Percentiles rank a stretch among this genome's conserved stretches.
Conservation (phyloP, 1,140 invertebrate genomes). For the Bilobella aurantiaca region DNA sequence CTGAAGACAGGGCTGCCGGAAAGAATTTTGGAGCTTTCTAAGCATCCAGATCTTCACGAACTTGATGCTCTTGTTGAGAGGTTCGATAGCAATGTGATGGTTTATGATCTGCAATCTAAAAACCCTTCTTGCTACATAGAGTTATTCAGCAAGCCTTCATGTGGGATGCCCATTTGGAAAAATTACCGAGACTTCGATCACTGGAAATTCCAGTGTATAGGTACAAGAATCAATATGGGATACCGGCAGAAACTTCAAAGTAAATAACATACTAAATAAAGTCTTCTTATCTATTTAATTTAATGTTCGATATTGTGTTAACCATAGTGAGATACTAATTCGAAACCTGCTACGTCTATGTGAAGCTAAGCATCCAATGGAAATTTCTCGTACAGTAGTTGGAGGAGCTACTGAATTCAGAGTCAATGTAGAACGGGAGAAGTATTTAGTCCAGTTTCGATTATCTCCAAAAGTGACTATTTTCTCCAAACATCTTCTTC, state of each 20-base stretch:
- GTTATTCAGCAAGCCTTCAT: slow-evolving; percentile 58
- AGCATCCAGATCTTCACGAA: slow-evolving; percentile 37
- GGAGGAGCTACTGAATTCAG: slow-evolving; percentile 34
- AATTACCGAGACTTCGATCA: slow-evolving; percentile 60
- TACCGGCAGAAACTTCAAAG: slow-evolving; percentile 57
- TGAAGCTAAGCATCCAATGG: slow-evolving; percentile 48
- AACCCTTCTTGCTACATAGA: slow-evolving; percentile 29
- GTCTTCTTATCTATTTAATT: slow-evolving; percentile 4
- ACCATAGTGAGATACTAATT: slow-evolving; percentile 55
- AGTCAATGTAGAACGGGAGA: slow-evolving; percentile 48
- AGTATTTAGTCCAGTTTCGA: slow-evolving; percentile 53
- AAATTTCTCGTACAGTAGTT: slow-evolving; percentile 37
- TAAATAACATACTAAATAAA: slow-evolving; percentile 43
- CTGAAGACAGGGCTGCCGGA: slow-evolving; percentile 50
- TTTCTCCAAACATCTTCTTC: slow-evolving; percentile 50
- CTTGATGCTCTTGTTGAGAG: slow-evolving; percentile 40
- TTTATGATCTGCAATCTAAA: neutral
- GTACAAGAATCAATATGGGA: slow-evolving; percentile 60
- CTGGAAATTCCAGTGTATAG: slow-evolving; percentile 55
- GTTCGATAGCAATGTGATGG: slow-evolving; percentile 35
- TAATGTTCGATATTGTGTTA: slow-evolving; percentile 12
- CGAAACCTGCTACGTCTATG: slow-evolving; percentile 59
- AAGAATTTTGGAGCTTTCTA: slow-evolving; percentile 41
- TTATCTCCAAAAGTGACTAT: slow-evolving; percentile 53
- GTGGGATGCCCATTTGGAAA: slow-evolving; percentile 65